Evolutionary conservation across 2,113 vertebrate species (phyloP).

Genomic region (Podarcis raffonei): DNA sequence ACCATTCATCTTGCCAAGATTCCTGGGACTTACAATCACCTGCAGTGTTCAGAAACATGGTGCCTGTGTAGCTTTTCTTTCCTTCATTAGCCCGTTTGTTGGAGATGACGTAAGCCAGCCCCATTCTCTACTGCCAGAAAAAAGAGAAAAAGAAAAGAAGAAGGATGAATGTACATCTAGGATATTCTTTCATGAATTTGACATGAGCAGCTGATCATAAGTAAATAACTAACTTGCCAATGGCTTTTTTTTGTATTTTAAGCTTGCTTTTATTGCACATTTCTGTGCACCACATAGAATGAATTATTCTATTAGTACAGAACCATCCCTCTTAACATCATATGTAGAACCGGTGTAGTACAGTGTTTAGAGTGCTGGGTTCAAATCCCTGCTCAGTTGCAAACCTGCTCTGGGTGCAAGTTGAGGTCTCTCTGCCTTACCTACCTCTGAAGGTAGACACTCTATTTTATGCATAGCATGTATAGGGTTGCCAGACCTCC

Average conservation of each 20-base stretch:
- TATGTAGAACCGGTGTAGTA: not conserved
- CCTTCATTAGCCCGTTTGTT: not conserved
- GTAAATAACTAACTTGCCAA: too few species aligned
- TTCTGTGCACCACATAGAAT: not conserved
- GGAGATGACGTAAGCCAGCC: not conserved
- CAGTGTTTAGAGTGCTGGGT: too few species aligned
- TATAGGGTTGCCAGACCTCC: too few species aligned
- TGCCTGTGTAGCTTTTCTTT: conserved; percentile 18
- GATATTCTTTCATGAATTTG: conserved; percentile 1
- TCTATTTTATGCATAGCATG: too few species aligned
- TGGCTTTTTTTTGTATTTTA: not conserved
- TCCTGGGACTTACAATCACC: not conserved
- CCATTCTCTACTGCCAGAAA: not conserved
- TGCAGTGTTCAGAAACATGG: conserved; percentile 26
- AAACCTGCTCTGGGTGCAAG: not conserved
- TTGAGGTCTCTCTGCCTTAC: not conserved
- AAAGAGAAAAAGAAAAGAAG: not conserved
- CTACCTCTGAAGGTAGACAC: not conserved
- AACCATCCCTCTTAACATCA: not conserved
- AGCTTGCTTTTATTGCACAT: not conserved
- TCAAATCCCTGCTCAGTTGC: not conserved
- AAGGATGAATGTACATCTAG: not conserved
- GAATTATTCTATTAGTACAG: not conserved
- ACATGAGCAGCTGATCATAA: not conserved
- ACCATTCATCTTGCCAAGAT: conserved; percentile 27